Evolutionary conservation across 2,888 invertebrate genomes (phyloP).

Genomic region (Petrolisthes cinctipes): DNA sequence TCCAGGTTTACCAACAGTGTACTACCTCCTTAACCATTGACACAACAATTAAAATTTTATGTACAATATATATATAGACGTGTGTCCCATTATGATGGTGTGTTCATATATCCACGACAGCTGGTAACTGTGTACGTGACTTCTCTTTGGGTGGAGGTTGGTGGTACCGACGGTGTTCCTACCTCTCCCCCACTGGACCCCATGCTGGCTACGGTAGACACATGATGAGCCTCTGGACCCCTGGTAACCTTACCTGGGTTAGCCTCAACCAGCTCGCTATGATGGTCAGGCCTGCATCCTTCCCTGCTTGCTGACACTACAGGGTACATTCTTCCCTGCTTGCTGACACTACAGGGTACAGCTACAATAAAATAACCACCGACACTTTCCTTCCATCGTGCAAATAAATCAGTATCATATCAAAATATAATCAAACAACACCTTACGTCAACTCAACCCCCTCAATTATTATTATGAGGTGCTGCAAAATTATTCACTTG

Average conservation of each 20-base stretch:
- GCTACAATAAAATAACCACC: too few species aligned
- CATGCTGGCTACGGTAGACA: conserved; percentile 8
- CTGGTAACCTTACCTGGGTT: neutral
- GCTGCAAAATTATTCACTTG: too few species aligned
- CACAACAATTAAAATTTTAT: neutral
- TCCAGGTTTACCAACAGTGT: too few species aligned
- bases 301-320: neutral
- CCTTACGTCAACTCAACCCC: too few species aligned
- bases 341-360: too few species aligned
- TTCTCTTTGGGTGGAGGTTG: conserved; percentile 15
- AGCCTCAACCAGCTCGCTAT: neutral
- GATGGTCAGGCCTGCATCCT: neutral
- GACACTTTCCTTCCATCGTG: too few species aligned
- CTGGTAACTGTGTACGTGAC: neutral
- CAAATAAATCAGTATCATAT: too few species aligned
- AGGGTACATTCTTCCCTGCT: too few species aligned
- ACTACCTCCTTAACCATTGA: too few species aligned
- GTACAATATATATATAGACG: neutral
- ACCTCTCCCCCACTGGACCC: neutral
- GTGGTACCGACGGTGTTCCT: conserved; percentile 16
- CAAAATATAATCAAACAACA: too few species aligned
- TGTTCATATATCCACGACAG: neutral
- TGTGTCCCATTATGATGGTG: neutral
- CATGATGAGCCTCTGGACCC: neutral
- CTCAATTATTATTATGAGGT: too few species aligned